These are phyloP conservation scores for Marasmarcha lunaedactyla DNA, from an alignment of 2,888 invertebrate genomes.

Conservation along the genomic window DNA sequence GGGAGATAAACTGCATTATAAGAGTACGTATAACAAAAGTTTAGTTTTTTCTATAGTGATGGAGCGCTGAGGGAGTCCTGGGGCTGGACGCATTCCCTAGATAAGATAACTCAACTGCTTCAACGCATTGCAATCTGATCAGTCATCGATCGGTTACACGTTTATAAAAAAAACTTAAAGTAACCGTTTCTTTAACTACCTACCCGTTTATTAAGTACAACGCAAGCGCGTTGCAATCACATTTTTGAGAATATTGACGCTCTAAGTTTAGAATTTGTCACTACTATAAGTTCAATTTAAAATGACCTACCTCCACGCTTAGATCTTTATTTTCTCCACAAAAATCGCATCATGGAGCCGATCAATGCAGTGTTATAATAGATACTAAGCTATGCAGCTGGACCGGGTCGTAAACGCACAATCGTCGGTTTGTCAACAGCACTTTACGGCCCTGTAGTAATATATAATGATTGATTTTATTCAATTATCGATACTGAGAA, in stretches of 20 bases:
- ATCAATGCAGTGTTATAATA: constrained; percentile 52
- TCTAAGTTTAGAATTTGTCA: no score
- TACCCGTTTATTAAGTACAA: no score
- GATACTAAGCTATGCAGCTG: constrained; percentile 56
- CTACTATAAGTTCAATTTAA: no score
- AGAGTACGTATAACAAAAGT: constrained; percentile 42
- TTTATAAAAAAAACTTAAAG: not conserved
- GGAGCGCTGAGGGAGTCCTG: constrained; percentile 47
- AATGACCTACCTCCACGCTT: not conserved
- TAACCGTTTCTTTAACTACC: no score
- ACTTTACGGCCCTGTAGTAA: constrained; percentile 45
- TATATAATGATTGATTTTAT: constrained; percentile 59
- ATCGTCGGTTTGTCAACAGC: constrained; percentile 43
- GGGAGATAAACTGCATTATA: constrained; percentile 46
- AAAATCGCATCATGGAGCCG: constrained; percentile 20
- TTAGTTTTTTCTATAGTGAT: constrained; percentile 37
- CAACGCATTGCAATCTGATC: constrained; percentile 46
- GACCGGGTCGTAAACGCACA: constrained; percentile 52
- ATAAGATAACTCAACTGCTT: constrained; percentile 38
- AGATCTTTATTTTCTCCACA: not conserved
- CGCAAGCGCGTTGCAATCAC: no score
- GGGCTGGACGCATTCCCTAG: constrained; percentile 57
- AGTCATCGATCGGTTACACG: constrained; percentile 44
- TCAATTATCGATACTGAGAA: constrained; percentile 58
- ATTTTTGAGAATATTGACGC: no score